These are phyloP conservation scores for Trachymyrmex cornetzi DNA, from an alignment of 1,140 invertebrate species.

Conservation along the genomic window DNA sequence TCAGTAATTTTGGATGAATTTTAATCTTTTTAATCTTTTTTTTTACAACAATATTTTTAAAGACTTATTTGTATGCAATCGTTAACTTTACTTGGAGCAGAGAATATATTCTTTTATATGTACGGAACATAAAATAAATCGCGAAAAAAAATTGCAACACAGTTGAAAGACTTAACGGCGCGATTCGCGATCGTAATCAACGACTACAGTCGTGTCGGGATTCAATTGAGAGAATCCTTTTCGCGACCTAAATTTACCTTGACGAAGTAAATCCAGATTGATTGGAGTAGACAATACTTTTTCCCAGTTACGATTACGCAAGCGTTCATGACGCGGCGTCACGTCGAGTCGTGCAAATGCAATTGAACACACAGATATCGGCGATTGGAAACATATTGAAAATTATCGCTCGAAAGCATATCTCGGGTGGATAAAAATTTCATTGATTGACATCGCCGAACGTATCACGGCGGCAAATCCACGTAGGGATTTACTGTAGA, in stretches of 20 bases:
- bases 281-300: slow-evolving; percentile 56
- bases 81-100: no score
- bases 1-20: neutral
- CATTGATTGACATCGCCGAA: slow-evolving; percentile 47
- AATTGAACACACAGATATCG: slow-evolving; percentile 35
- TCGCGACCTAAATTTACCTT: slow-evolving; percentile 60
- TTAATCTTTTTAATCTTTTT: neutral
- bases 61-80: neutral
- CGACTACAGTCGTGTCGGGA: slow-evolving; percentile 15
- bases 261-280: slow-evolving; percentile 63
- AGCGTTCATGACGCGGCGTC: slow-evolving; percentile 40
- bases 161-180: slow-evolving; percentile 27
- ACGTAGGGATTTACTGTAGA: slow-evolving; percentile 46
- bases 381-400: slow-evolving; percentile 50
- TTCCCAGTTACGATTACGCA: slow-evolving; percentile 45
- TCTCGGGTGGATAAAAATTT: slow-evolving; percentile 51
- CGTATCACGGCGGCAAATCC: slow-evolving; percentile 47
- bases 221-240: slow-evolving; percentile 47
- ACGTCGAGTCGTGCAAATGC: slow-evolving; percentile 39
- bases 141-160: slow-evolving; percentile 5
- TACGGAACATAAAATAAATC: neutral
- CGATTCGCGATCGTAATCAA: slow-evolving; percentile 49
- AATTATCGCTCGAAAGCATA: slow-evolving; percentile 42
- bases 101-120: neutral
- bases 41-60: neutral